Evolutionary conservation across 2,888 invertebrate species (phyloP).

Genomic region (Incurvaria masculella): DNA sequence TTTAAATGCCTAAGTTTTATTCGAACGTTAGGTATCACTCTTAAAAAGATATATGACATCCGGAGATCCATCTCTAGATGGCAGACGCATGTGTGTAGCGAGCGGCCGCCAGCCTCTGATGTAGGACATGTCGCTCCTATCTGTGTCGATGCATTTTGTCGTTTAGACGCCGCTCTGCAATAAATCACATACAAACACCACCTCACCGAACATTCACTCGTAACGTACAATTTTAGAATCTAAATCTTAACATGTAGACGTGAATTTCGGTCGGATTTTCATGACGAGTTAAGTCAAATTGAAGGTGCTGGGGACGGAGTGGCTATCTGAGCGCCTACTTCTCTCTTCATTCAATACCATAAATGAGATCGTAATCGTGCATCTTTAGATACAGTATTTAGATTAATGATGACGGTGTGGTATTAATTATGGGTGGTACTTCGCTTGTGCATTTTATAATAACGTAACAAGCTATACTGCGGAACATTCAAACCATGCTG

Average conservation of each 20-base stretch:
- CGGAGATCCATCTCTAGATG: too few relatives aligned
- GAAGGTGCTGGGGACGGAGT: too few relatives aligned
- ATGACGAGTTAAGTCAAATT: too few relatives aligned
- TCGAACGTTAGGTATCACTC: too few relatives aligned
- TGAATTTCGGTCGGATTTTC: too few relatives aligned
- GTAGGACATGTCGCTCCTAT: constrained; percentile 56
- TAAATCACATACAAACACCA: constrained; percentile 40
- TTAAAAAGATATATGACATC: too few relatives aligned
- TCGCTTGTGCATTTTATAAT: constrained; percentile 56
- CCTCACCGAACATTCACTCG: neutral
- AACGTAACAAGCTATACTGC: constrained; percentile 54
- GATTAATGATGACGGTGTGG: constrained; percentile 55
- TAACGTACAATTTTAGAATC: too few relatives aligned
- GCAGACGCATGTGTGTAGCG: too few relatives aligned
- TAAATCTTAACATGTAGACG: too few relatives aligned
- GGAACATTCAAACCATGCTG: too few relatives aligned
- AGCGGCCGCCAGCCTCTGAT: constrained; percentile 16
- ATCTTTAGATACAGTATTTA: constrained; percentile 58
- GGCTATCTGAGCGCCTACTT: neutral
- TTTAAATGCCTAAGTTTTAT: too few relatives aligned
- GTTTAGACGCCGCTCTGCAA: constrained; percentile 57
- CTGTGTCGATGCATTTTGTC: constrained; percentile 57
- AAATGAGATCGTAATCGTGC: constrained; percentile 57
- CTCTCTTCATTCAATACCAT: constrained; percentile 56
- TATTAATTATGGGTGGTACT: constrained; percentile 59